These are phyloP conservation scores for Melipona beecheii DNA, from an alignment of 2,888 invertebrate genomes.

Conservation along the genomic window DNA sequence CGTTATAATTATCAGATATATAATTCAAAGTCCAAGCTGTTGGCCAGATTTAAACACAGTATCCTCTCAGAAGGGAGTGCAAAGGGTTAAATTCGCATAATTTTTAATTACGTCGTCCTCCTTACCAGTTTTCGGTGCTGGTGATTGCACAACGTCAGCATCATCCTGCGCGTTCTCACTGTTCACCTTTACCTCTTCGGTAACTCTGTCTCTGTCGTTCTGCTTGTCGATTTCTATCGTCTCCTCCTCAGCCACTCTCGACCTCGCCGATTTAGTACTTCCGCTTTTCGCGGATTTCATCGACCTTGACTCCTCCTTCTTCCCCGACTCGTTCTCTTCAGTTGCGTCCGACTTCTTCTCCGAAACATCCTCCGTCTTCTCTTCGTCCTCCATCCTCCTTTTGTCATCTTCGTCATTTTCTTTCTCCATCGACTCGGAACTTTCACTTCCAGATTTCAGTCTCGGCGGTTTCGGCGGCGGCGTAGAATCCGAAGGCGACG, in stretches of 20 bases:
- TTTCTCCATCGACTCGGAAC: conserved; percentile 78
- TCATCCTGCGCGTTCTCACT: conserved; percentile 82
- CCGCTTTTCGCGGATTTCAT: conserved; percentile 65
- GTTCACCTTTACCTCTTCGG: conserved; percentile 79
- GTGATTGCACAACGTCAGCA: conserved; percentile 76
- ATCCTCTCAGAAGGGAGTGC: no score
- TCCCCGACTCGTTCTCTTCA: conserved; percentile 2
- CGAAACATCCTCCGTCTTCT: conserved; percentile 18
- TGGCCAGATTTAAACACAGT: no score
- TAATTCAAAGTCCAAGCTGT: no score
- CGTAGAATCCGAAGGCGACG: conserved; percentile 73
- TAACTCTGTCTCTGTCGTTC: conserved; percentile 80
- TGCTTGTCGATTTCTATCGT: conserved; percentile 66
- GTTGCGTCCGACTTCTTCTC: conserved; percentile 39
- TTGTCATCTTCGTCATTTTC: conserved; percentile 19
- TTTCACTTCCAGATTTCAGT: conserved; percentile 84
- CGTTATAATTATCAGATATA: no score
- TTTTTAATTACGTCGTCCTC: background rate
- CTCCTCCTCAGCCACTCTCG: conserved; percentile 65
- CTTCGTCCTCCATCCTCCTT: conserved; percentile 13
- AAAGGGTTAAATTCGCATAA: no score
- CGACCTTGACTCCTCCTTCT: conserved; percentile 35
- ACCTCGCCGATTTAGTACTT: conserved; percentile 59
- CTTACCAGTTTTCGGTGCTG: conserved; percentile 71
- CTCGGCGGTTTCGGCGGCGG: conserved; percentile 83